Percentiles rank a stretch among this genome's conserved stretches.
phyloP scores from a whole-genome alignment of 2,113 vertebrate genomes.

The Macrotis lagotis region DNA sequence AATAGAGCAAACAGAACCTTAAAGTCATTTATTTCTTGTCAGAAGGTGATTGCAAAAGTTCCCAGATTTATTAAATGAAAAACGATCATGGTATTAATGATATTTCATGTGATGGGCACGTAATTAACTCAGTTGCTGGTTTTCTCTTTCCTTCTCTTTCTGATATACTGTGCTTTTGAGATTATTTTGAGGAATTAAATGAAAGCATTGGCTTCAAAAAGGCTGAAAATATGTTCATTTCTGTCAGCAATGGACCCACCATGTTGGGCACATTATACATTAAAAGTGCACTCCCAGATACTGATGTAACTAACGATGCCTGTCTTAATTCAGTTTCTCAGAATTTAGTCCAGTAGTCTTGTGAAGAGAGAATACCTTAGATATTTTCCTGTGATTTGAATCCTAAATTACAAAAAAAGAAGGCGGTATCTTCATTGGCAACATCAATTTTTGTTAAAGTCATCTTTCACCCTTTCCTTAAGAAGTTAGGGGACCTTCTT shows the following conservation, averaged over 20 bases:
- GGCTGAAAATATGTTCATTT: slow-evolving; percentile 66
- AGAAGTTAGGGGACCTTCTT: neutral
- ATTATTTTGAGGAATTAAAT: slow-evolving; percentile 74
- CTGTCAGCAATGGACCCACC: slow-evolving; percentile 60
- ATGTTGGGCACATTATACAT: slow-evolving; percentile 70
- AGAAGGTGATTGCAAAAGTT: slow-evolving; percentile 69
- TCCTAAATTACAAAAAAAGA: neutral
- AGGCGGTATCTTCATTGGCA: neutral
- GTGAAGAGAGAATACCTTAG: neutral
- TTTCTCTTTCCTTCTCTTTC: slow-evolving; percentile 57
- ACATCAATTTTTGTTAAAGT: neutral
- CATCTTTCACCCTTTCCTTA: neutral
- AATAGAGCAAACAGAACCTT: slow-evolving; percentile 45
- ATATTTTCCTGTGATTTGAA: neutral
- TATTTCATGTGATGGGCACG: slow-evolving; percentile 73
- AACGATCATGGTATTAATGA: slow-evolving; percentile 74
- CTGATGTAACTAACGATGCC: neutral
- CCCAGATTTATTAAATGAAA: slow-evolving; percentile 73
- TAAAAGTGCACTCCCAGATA: slow-evolving; percentile 64
- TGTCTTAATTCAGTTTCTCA: neutral
- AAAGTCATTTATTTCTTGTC: slow-evolving; percentile 65
- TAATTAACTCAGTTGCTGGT: slow-evolving; percentile 66
- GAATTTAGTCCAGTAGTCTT: neutral
- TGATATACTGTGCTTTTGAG: slow-evolving; percentile 54
- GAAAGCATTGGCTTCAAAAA: slow-evolving; percentile 73